Evolutionary conservation across 2,113 vertebrate species (phyloP).

Genomic region (Turdus rufiventris): DNA sequence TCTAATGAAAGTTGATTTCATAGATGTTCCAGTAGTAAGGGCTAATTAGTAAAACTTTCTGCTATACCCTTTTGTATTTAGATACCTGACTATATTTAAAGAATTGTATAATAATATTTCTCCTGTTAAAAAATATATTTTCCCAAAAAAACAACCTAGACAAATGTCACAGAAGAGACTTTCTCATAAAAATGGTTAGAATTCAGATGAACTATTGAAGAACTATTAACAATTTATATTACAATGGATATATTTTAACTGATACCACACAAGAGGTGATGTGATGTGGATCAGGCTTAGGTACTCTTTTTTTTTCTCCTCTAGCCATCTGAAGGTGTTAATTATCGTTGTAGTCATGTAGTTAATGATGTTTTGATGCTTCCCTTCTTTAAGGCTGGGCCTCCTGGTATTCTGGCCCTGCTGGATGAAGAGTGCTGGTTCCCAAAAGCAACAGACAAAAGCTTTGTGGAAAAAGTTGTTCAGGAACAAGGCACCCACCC

Average conservation of each 20-base stretch:
- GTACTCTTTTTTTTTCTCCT: background rate
- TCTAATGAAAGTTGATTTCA: background rate
- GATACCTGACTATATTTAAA: background rate
- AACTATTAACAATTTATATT: background rate
- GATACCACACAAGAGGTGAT: background rate
- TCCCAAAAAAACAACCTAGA: background rate
- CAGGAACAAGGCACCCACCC: conserved; percentile 94
- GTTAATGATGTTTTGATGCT: background rate
- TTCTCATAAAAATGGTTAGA: background rate
- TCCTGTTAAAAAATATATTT: background rate
- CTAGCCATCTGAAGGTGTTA: background rate
- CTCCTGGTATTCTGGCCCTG: conserved; percentile 92
- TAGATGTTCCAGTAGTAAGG: background rate
- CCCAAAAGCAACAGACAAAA: conserved; percentile 97
- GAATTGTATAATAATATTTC: background rate
- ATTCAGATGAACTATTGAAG: background rate
- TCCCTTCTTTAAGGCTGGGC: conserved; percentile 80
- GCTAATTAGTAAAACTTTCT: background rate
- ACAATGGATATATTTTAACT: background rate
- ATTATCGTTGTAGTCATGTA: background rate
- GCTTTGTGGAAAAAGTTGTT: conserved; percentile 95
- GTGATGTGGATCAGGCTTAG: background rate
- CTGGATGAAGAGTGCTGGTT: conserved; percentile 99
- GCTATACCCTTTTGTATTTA: background rate
- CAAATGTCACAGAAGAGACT: background rate